Evolutionary conservation across 2,888 invertebrate species (phyloP), one percentile per base, ranked within the genome.

Genomic region (Epiblema foenella): DNA sequence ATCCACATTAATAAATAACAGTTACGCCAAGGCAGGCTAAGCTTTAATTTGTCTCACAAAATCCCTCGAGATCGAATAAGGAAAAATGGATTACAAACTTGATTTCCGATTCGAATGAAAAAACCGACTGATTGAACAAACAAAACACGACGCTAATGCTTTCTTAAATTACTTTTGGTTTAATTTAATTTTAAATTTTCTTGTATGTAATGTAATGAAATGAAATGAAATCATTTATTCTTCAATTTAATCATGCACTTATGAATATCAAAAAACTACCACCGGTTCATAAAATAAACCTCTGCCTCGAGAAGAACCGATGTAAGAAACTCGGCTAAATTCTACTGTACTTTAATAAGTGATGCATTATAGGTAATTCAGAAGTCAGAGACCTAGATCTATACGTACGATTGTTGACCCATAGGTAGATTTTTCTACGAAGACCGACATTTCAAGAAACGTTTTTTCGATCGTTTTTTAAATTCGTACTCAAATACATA

Each of bases 31-130:
- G 51, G 49, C 62, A 24, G 24, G 3, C 71, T 62, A 67, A 71
- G 71, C 66, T 62, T 67, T 71, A 71, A 71, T 71, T 71, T 71
- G 66, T 71, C 67, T 62, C 46, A 18, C 37, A 29, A 60, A 67
- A 71, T 67, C 67, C 71, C 66, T 1, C 8, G 60, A 37, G 71
- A 60, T 70, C 65, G 57, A 70, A 70, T 71, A 71, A 71, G 51
- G 71, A 71, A 72, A 68, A 68, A 72, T 72, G 51, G 60, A 65
- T 65, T 69, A 70, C 52, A 67, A 64, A 67, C 67, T 69, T 51
- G 69, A 64, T 63, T 71, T 62, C 52, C 57, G 56, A 57, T 65
- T 46, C 39, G 67, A 62, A 20, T 72, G 18, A 64, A 72, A n/a
- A 72, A 72, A 46, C 54, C 56, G 52, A 58, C 62, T 29, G 56